phyloP scores from a whole-genome alignment of 1,140 invertebrate genomes.

The Euwallacea fornicatus region DNA sequence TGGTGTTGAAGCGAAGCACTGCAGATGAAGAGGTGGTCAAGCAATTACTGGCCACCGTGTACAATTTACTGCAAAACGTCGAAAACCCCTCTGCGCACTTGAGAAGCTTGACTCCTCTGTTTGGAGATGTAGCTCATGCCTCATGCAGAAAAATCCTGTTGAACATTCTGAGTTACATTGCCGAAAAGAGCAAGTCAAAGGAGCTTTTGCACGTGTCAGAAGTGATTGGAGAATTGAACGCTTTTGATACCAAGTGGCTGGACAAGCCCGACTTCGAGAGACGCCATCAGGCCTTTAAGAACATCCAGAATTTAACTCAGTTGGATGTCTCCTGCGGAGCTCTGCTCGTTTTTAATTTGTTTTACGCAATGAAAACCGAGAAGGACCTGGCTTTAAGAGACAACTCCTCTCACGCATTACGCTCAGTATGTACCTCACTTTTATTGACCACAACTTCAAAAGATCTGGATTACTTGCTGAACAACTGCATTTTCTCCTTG shows the following conservation, averaged over 20 bases:
- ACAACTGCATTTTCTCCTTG: constrained; percentile 70
- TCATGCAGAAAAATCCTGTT: constrained; percentile 67
- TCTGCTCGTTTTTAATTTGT: constrained; percentile 80
- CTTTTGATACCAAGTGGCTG: constrained; percentile 81
- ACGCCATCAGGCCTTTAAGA: constrained; percentile 72
- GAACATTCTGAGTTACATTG: constrained; percentile 60
- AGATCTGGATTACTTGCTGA: constrained; percentile 67
- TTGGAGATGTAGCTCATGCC: constrained; percentile 62
- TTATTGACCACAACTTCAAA: constrained; percentile 55
- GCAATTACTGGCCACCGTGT: constrained; percentile 70
- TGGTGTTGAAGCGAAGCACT: constrained; percentile 66
- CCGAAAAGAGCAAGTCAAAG: constrained; percentile 50
- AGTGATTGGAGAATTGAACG: constrained; percentile 74
- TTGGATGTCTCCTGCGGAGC: constrained; percentile 69
- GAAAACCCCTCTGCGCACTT: constrained; percentile 66
- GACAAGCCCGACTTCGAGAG: constrained; percentile 90
- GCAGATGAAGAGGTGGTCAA: constrained; percentile 62
- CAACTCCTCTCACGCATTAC: constrained; percentile 74
- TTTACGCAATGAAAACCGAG: constrained; percentile 73
- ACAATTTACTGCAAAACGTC: constrained; percentile 73
- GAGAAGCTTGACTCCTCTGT: constrained; percentile 65
- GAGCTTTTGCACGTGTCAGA: constrained; percentile 54
- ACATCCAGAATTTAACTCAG: constrained; percentile 64
- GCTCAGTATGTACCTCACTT: constrained; percentile 63
- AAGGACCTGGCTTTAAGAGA: constrained; percentile 84